These are phyloP conservation scores for Eulemur rubriventer DNA, from an alignment of 2,797 vertebrate genomes.

Conservation along the genomic window DNA sequence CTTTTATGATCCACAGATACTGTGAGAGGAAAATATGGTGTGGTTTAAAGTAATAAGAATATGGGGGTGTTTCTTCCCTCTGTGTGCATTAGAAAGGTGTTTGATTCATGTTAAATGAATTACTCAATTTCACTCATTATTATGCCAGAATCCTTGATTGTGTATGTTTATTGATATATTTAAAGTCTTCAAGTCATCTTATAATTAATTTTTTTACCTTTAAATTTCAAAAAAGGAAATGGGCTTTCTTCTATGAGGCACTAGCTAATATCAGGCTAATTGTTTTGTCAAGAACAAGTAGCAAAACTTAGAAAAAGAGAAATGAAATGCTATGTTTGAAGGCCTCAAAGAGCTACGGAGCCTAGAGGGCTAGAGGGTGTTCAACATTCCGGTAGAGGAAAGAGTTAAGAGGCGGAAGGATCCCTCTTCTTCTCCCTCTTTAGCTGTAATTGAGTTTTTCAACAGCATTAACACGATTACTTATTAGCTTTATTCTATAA, in stretches of 20 bases:
- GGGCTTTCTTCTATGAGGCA: background rate
- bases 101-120: background rate
- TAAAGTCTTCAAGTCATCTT: background rate
- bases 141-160: background rate
- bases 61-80: background rate
- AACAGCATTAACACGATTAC: background rate
- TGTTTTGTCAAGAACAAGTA: constrained; percentile 18
- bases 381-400: background rate
- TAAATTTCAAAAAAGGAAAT: background rate
- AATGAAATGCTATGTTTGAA: background rate
- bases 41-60: background rate
- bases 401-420: background rate
- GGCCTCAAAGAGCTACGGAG: background rate
- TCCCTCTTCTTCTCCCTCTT: background rate
- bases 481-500: background rate
- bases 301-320: background rate
- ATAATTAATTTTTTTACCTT: background rate
- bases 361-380: background rate
- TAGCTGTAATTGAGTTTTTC: background rate
- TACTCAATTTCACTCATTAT: background rate
- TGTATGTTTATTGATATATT: background rate
- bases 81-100: background rate
- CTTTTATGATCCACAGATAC: background rate
- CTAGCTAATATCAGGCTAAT: background rate
- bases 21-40: background rate